phyloP scores from a whole-genome alignment of 2,888 invertebrate species.

The Orchesellides sinensis region DNA sequence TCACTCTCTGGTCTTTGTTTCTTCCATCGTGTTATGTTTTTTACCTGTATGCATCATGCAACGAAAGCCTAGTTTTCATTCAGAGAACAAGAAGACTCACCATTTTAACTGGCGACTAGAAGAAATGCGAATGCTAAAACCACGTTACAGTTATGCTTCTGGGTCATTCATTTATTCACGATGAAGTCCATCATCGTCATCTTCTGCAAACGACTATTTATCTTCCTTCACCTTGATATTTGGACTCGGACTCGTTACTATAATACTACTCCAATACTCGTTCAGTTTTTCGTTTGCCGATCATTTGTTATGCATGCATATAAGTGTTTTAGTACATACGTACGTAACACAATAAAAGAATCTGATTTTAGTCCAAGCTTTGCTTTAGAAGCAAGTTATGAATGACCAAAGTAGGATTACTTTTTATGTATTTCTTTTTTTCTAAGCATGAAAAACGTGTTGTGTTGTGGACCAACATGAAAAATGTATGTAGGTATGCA shows the following conservation, averaged over 20 bases:
- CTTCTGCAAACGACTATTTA: neutral
- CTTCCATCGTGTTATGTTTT: too few relatives aligned
- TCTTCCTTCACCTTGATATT: neutral
- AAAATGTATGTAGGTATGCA: neutral
- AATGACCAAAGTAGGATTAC: slow-evolving; percentile 32
- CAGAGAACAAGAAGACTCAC: too few relatives aligned
- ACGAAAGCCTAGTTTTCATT: too few relatives aligned
- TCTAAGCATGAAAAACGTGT: slow-evolving; percentile 48
- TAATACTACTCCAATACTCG: too few relatives aligned
- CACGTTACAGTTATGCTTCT: slow-evolving; percentile 58
- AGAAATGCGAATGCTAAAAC: slow-evolving; percentile 19
- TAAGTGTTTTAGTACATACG: neutral
- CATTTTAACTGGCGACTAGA: too few relatives aligned
- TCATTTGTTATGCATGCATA: neutral
- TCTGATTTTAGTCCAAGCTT: slow-evolving; percentile 8
- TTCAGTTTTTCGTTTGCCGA: too few relatives aligned
- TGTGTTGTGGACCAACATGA: slow-evolving; percentile 1
- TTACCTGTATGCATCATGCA: too few relatives aligned
- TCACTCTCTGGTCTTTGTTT: too few relatives aligned
- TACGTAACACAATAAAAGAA: neutral
- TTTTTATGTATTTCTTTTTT: slow-evolving; percentile 22
- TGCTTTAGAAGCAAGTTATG: too few relatives aligned
- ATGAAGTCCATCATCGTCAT: neutral
- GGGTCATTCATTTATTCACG: slow-evolving; percentile 54
- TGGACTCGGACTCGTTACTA: neutral